Evolutionary conservation across 2,797 vertebrate genomes (phyloP).

Genomic region (Liasis olivaceus): DNA sequence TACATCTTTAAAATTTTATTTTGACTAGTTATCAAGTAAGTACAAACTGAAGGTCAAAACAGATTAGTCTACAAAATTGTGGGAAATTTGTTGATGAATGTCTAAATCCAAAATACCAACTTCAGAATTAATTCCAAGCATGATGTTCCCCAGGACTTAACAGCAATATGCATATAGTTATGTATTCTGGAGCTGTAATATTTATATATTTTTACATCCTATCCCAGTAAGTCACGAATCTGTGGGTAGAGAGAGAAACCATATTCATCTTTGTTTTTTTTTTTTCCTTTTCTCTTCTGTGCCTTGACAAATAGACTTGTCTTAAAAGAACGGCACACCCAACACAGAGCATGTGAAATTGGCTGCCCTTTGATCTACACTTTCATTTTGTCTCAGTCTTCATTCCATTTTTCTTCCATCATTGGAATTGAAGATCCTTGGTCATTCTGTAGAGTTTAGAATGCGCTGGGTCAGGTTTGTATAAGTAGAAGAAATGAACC

Average conservation of each 20-base stretch:
- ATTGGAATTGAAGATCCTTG: slow-evolving; percentile 7
- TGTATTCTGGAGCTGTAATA: background rate
- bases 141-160: slow-evolving; percentile 2
- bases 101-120: slow-evolving; percentile 7
- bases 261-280: background rate
- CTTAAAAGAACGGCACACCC: slow-evolving; percentile 1
- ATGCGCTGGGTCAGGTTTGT: slow-evolving; percentile 26
- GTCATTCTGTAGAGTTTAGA: slow-evolving; percentile 13
- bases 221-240: slow-evolving; percentile 10
- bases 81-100: slow-evolving; percentile 1
- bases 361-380: background rate
- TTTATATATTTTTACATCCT: slow-evolving; percentile 6
- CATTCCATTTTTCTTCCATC: slow-evolving; percentile 13
- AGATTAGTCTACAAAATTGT: background rate
- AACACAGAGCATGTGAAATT: slow-evolving; percentile 6
- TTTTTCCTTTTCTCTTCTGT: background rate
- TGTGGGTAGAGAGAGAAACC: background rate
- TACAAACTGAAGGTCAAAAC: slow-evolving; percentile 33
- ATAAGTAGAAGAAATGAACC: slow-evolving; percentile 7
- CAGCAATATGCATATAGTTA: background rate
- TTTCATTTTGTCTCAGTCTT: background rate
- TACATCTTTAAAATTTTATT: slow-evolving; percentile 33
- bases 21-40: slow-evolving; percentile 46
- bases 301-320: slow-evolving; percentile 23
- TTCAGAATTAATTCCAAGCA: slow-evolving; percentile 30